These are phyloP conservation scores for Actias luna DNA, from an alignment of 2,888 invertebrate genomes.

Conservation along the genomic window DNA sequence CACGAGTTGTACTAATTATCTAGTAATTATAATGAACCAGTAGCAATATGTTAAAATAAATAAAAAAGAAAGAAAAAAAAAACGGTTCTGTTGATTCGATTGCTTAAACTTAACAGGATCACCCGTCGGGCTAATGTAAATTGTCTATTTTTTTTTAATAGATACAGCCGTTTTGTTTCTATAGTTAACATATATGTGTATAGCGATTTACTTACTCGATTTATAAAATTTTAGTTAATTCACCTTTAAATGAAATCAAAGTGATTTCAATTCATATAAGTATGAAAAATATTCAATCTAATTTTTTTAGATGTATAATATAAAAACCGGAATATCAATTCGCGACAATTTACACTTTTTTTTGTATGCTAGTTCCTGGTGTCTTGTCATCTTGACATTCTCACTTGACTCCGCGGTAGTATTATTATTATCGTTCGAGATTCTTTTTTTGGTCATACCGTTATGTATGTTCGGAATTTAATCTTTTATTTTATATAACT, in stretches of 20 bases:
- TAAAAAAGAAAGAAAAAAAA: too few species aligned
- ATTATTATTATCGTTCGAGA: slow-evolving; percentile 13
- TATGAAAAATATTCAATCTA: not conserved
- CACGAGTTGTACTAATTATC: too few species aligned
- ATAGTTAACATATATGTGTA: too few species aligned
- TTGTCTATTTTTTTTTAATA: too few species aligned
- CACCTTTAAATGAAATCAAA: not conserved
- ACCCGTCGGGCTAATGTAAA: too few species aligned
- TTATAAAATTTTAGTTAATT: not conserved
- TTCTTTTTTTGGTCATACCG: slow-evolving; percentile 10
- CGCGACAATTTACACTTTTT: slow-evolving; percentile 6
- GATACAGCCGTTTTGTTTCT: too few species aligned
- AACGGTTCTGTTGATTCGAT: too few species aligned
- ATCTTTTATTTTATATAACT: not conserved
- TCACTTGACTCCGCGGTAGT: slow-evolving; percentile 2
- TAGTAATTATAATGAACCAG: too few species aligned
- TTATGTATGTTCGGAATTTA: slow-evolving; percentile 14
- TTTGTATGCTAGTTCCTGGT: slow-evolving; percentile 2
- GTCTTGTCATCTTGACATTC: slow-evolving; percentile 5
- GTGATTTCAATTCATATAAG: not conserved
- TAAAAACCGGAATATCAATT: not conserved
- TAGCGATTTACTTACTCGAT: too few species aligned
- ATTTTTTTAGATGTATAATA: not conserved
- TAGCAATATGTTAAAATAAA: too few species aligned
- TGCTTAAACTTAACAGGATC: too few species aligned